Base-by-base conservation (phyloP, 2,797 vertebrate genomes). In the Ammospiza maritima region DNA sequence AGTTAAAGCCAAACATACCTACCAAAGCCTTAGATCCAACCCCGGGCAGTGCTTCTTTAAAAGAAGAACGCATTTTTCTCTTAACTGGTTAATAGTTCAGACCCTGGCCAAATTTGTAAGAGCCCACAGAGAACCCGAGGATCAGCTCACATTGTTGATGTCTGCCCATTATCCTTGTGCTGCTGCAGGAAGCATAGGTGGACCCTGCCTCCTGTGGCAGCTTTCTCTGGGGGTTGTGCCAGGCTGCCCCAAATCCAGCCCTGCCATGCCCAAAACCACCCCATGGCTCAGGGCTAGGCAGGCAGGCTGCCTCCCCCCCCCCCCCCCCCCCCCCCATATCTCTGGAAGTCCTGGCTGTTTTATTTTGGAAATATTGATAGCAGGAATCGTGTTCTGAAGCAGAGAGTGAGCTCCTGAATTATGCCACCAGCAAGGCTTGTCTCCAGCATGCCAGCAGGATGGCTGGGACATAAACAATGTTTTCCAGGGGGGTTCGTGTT, bases 91-190 rank as follows among this genome's bases (percentile, higher is more conserved):
- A 62, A 56, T 10, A 62, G 70, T 27, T 85, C 40, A 77, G 61
- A 54, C 25, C 21, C 53, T n/a, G 40, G 44, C 17, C 84, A 56
- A 44, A 91, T 85, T 45, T 85, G 21, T 47, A 66, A 38, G n/a
- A 65, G 51, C 23, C 56, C 75, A 12, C n/a, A 60, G 45, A 40
- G 82, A 81, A 67, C 9, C 18, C 0, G 2, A 22, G 44, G 16
- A 5, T 69, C 38, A 69, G 66, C n/a, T 71, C 81, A 20, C 6
- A 1, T 25, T 0, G 0, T 19, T 56, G 10, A 42, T 32, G 13
- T 7, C 66, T 77, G 65, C 45, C 13, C 2, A 3, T 57, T 11
- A 8, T 29, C 32, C 45, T 36, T 3, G 6, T 57, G 60, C 34
- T 13, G 15, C 34, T 67, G n/a, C 36, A 36, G 36, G 40, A 45